Conservation (phyloP, 2,888 invertebrate genomes). For the Chymomyza caudatula region DNA sequence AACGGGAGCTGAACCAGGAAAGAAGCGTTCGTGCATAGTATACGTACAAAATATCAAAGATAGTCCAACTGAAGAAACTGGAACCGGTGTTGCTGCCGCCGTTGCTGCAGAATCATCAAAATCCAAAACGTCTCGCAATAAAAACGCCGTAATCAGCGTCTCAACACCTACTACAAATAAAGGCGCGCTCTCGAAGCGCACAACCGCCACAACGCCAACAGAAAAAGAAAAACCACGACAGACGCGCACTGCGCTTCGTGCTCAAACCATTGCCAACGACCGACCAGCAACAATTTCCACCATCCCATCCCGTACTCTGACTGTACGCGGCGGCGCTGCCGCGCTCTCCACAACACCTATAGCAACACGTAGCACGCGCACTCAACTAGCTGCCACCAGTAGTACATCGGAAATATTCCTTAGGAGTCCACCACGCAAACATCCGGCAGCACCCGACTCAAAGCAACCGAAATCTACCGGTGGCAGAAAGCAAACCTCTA, state of each 20-base stretch:
- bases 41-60: slow-evolving; percentile 71
- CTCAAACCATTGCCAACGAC: slow-evolving; percentile 21
- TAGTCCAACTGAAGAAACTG: too few relatives aligned
- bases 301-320: too few relatives aligned
- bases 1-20: slow-evolving; percentile 55
- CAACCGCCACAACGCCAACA: slow-evolving; percentile 19
- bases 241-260: slow-evolving; percentile 25
- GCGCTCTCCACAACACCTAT: not conserved
- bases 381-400: too few relatives aligned
- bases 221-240: slow-evolving; percentile 1
- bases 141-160: not conserved
- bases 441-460: slow-evolving; percentile 2
- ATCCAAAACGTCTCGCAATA: not conserved
- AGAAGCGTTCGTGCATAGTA: slow-evolving; percentile 75
- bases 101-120: slow-evolving; percentile 23
- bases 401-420: too few relatives aligned
- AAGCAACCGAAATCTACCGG: not conserved
- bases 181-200: not conserved
- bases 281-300: not conserved
- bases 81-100: too few relatives aligned
- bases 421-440: not conserved
- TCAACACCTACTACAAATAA: not conserved
- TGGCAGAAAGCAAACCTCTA: not conserved
- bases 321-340: not conserved
- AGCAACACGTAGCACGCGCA: not conserved